phyloP scores from a whole-genome alignment of 2,113 vertebrate species.

The Heterochromis multidens region DNA sequence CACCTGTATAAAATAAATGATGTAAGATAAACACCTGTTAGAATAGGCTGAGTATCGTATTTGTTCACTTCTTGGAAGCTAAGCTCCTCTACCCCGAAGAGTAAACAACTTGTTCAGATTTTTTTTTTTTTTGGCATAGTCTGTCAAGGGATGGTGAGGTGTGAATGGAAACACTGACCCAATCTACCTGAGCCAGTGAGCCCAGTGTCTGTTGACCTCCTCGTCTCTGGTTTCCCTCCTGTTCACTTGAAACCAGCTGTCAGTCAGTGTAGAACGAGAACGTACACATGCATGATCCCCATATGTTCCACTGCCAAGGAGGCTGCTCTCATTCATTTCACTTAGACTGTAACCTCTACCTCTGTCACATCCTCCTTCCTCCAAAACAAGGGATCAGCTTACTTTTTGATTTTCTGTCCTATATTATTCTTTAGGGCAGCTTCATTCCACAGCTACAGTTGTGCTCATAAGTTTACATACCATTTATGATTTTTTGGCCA shows the following conservation, averaged over 20 bases:
- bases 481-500: too few relatives aligned
- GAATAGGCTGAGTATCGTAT: neutral
- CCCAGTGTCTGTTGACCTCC: constrained; percentile 46
- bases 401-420: constrained; percentile 15
- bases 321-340: constrained; percentile 31
- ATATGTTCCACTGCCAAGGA: neutral
- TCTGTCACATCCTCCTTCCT: constrained; percentile 43
- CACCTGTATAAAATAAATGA: neutral
- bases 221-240: constrained; percentile 55
- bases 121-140: neutral
- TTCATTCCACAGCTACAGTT: neutral
- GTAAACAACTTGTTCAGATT: neutral
- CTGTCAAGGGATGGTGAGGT: constrained; percentile 24
- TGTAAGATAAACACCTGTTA: neutral
- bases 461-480: too few relatives aligned
- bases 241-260: constrained; percentile 65
- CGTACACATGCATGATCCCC: constrained; percentile 13
- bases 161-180: constrained; percentile 69
- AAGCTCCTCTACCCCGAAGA: neutral
- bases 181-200: constrained; percentile 57
- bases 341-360: constrained; percentile 7
- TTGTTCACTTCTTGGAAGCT: neutral
- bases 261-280: constrained; percentile 17
- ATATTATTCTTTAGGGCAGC: neutral
- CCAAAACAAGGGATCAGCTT: constrained; percentile 56